These are phyloP conservation scores for Drosophila gunungcola DNA, from an alignment of 1,140 invertebrate species.

Conservation along the genomic window DNA sequence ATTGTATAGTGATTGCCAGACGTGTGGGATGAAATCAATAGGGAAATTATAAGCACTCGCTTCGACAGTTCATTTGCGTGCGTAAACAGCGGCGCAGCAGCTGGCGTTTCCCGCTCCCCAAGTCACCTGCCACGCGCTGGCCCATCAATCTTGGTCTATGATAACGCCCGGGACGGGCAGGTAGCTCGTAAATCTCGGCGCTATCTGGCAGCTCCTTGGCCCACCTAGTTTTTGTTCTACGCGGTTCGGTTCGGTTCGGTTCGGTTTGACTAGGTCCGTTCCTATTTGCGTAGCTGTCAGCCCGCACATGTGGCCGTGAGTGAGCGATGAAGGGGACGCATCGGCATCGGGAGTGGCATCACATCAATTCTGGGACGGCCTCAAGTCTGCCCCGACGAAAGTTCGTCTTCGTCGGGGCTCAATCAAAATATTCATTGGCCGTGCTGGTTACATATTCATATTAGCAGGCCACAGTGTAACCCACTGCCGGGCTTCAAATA, in stretches of 20 bases:
- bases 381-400: conserved; percentile 23
- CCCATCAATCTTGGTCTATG: conserved; percentile 76
- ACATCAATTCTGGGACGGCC: conserved; percentile 30
- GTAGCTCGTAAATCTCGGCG: conserved; percentile 77
- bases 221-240: conserved; percentile 30
- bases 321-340: conserved; percentile 15
- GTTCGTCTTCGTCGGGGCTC: conserved; percentile 30
- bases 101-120: conserved; percentile 11
- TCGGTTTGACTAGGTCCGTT: conserved; percentile 18
- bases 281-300: conserved; percentile 77
- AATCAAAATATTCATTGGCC: conserved; percentile 47
- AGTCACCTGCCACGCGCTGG: conserved; percentile 56
- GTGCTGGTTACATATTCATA: conserved; percentile 44
- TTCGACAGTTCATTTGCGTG: conserved; percentile 67
- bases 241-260: conserved; percentile 18
- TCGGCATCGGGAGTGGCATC: conserved; percentile 7
- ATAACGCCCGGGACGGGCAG: conserved; percentile 73
- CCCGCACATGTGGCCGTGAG: conserved; percentile 67
- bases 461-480: conserved; percentile 16
- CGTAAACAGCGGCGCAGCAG: conserved; percentile 56
- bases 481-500: not conserved
- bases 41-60: conserved; percentile 61
- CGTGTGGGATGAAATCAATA: conserved; percentile 39
- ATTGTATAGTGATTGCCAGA: conserved; percentile 44
- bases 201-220: conserved; percentile 52